Percentiles rank a stretch among this genome's conserved stretches.
Evolutionary conservation across 1,140 invertebrate genomes (phyloP).

Genomic region (silkworm (Bombyx mori)): ASM3026992v2 NC_085111.1:9004501-9005000

Average conservation of each 20-base stretch:
- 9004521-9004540: conserved; percentile 42
- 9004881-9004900: conserved; percentile 58
- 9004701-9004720: too few relatives aligned
- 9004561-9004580: not conserved
- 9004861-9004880: conserved; percentile 34
- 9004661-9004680: too few relatives aligned
- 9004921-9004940: conserved; percentile 29
- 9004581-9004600: too few relatives aligned
- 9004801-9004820: conserved; percentile 40
- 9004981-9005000: conserved; percentile 1
- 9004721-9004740: too few relatives aligned
- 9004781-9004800: conserved; percentile 36
- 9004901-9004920: conserved; percentile 32
- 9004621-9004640: too few relatives aligned
- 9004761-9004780: conserved; percentile 24
- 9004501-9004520: conserved; percentile 34
- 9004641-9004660: too few relatives aligned
- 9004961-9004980: conserved; percentile 10
- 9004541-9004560: conserved; percentile 5
- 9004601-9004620: too few relatives aligned
- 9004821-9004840: conserved; percentile 47
- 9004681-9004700: too few relatives aligned
- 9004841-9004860: conserved; percentile 55
- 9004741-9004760: conserved; percentile 7
- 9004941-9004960: conserved; percentile 5